A percentile compares a stretch with the other conserved stretches of the same genome.
Evolutionary conservation across 2,888 invertebrate species (phyloP).

Genomic region (Steinernema carpocapsae): DNA sequence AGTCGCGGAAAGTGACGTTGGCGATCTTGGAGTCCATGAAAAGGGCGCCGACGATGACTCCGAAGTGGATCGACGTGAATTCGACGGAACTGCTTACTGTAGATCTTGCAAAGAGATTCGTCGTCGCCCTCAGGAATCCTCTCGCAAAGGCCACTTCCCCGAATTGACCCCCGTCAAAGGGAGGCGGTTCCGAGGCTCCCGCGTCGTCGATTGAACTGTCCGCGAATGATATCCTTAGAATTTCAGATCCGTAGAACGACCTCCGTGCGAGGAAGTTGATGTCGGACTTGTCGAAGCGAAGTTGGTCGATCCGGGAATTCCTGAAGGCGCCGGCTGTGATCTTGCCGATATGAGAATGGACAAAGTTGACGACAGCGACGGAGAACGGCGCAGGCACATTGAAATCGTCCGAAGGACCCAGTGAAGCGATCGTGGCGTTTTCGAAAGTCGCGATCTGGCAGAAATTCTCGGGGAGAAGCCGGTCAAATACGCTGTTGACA

Average conservation of each 20-base stretch:
- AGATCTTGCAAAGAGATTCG: slow-evolving; percentile 31
- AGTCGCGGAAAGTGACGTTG: not conserved
- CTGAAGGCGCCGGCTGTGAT: slow-evolving; percentile 38
- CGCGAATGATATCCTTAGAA: slow-evolving; percentile 28
- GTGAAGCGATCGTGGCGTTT: slow-evolving; percentile 42
- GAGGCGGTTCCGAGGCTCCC: slow-evolving; percentile 22
- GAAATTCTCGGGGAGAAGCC: slow-evolving; percentile 38
- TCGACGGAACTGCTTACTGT: slow-evolving; percentile 1
- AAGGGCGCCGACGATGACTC: not conserved
- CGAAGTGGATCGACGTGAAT: slow-evolving; percentile 16
- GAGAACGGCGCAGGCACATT: slow-evolving; percentile 25
- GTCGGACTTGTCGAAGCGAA: slow-evolving; percentile 37
- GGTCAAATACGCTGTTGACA: slow-evolving; percentile 43
- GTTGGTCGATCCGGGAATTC: slow-evolving; percentile 43
- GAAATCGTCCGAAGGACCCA: slow-evolving; percentile 33
- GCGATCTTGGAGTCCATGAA: not conserved
- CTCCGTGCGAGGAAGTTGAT: slow-evolving; percentile 15
- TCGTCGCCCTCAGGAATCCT: slow-evolving; percentile 30
- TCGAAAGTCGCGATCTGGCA: slow-evolving; percentile 44
- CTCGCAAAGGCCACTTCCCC: slow-evolving; percentile 32
- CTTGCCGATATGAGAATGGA: slow-evolving; percentile 29
- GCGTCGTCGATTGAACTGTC: slow-evolving; percentile 35
- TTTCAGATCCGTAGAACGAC: slow-evolving; percentile 37
- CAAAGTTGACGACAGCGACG: slow-evolving; percentile 17
- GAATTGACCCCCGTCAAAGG: slow-evolving; percentile 13